Evolutionary conservation across 2,888 invertebrate genomes (phyloP).

Genomic region (Romanomermis culicivorax): DNA sequence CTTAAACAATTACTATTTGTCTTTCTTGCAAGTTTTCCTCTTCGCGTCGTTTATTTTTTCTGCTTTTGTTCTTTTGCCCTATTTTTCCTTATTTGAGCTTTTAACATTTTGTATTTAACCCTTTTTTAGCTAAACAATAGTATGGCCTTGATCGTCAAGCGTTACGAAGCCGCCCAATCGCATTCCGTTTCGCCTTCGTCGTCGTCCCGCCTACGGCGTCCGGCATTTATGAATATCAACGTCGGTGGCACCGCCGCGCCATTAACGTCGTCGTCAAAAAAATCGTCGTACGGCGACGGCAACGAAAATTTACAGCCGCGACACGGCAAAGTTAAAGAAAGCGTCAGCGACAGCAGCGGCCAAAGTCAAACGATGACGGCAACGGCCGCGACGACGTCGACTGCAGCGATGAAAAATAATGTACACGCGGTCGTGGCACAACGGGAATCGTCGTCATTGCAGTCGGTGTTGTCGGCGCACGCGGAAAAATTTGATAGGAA

Average conservation of each 20-base stretch:
- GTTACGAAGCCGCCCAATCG: conserved; percentile 10
- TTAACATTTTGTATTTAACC: neutral
- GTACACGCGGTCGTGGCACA: too few relatives aligned
- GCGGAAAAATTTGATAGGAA: neutral
- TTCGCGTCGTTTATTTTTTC: neutral
- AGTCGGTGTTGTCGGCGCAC: neutral
- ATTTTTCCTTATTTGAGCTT: neutral
- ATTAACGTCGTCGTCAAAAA: neutral
- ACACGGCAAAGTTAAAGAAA: neutral
- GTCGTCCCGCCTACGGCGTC: neutral
- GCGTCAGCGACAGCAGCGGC: neutral
- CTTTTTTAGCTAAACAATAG: conserved; percentile 1
- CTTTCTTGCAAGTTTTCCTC: too few relatives aligned
- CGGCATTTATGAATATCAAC: neutral
- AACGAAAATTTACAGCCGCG: neutral
- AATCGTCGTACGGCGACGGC: neutral
- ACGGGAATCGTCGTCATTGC: neutral
- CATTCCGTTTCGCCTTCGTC: conserved; percentile 6
- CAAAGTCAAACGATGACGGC: neutral
- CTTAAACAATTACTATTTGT: neutral
- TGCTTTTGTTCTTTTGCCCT: neutral
- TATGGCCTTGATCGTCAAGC: conserved; percentile 12
- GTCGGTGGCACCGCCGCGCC: neutral
- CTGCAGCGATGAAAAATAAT: neutral
- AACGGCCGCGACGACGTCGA: neutral